Base-by-base conservation (phyloP, 2,113 vertebrate genomes). In the Varanus salvator region DNA sequence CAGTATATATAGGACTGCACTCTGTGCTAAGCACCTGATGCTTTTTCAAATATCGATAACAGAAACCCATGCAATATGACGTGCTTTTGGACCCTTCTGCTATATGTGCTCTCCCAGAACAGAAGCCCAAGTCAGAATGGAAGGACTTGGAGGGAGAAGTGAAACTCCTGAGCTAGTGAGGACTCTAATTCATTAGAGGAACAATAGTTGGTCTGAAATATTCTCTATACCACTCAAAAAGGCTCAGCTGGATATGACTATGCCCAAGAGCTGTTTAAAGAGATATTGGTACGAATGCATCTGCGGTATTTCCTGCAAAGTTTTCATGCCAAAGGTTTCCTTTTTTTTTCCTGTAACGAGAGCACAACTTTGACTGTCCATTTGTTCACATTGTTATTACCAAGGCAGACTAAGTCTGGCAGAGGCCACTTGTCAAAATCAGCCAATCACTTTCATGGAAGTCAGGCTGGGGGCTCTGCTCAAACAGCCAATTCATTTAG, bases 321-420 rank as follows among this genome's bases (percentile, higher is more conserved):
- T 38, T 75, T 57, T 75, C 72, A 21, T 57, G 50, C 52, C 50
- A 57, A 85, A 69, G 19, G 11, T 68, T 27, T 34, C 38, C 17
- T 1, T 57, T 74, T 38, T 57, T 75, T 38, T 57, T 75, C 27
- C 85, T n/a, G 60, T 75, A 54, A 38, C 29, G 52, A 31, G 44
- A 85, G 11, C 84, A 52, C n/a, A 54, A 76, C 52, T 76, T 52
- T n/a, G 29, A 44, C 23, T 75, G 71, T 19, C 69, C 74, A 74
- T 74, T 85, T 86, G 52, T 60, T 76, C 52, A 57, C n/a, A 76
- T 86, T 60, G n/a, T 86, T 86, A 86, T 76, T 86, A 86, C 34
- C 31, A 75, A 86, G 21, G 17, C n/a, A 60, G 52, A 76, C 57
- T 86, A 60, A 48, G 68, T 50, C 44, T 85, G 44, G 27, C 68